These are phyloP conservation scores for Archivesica marissinica DNA, from an alignment of 1,140 invertebrate species.

Conservation along the genomic window DNA sequence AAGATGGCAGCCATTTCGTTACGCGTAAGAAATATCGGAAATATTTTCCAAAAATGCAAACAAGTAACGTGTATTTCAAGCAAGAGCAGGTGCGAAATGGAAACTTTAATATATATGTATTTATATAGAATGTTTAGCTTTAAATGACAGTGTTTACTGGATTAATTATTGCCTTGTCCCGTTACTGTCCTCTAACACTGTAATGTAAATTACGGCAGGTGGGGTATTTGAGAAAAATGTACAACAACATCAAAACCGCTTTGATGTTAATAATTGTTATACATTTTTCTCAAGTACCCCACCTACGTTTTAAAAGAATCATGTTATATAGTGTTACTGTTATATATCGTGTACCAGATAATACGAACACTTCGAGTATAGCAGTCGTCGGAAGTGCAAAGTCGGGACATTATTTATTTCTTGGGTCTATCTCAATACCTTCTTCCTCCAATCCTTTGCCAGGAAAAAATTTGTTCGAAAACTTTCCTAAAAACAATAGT, in stretches of 20 bases:
- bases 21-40: not conserved
- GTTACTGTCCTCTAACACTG: conserved; percentile 35
- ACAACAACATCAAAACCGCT: too few relatives aligned
- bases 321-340: too few relatives aligned
- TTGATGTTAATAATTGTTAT: too few relatives aligned
- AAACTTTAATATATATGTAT: not conserved
- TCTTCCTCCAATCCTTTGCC: too few relatives aligned
- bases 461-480: too few relatives aligned
- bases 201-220: not conserved
- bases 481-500: too few relatives aligned
- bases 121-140: not conserved
- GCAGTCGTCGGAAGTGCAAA: too few relatives aligned
- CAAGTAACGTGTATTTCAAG: not conserved
- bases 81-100: conserved; percentile 7
- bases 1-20: conserved; percentile 60
- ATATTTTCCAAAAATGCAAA: conserved; percentile 33
- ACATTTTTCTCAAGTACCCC: conserved; percentile 8
- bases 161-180: not conserved
- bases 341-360: too few relatives aligned
- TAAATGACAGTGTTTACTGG: not conserved
- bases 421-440: too few relatives aligned
- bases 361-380: too few relatives aligned
- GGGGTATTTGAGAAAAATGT: conserved; percentile 10
- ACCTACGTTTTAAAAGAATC: too few relatives aligned
- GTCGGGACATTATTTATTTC: too few relatives aligned